Conservation (phyloP, 1,140 invertebrate species). For the Philopotamus ludificatus region DNA sequence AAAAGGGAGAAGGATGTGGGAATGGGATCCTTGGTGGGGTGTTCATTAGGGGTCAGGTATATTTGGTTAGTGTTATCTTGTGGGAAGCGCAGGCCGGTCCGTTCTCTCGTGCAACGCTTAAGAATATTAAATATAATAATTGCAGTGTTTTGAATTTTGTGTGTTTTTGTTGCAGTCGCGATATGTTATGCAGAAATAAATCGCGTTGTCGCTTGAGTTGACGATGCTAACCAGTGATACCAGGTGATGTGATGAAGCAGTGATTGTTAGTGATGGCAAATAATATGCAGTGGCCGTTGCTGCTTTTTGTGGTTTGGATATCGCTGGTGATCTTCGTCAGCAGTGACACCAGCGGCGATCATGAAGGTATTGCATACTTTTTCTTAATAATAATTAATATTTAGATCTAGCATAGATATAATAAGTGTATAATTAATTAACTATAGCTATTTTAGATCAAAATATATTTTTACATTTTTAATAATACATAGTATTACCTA, state of each 20-base stretch:
- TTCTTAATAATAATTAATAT: not conserved
- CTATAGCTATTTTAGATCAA: no score
- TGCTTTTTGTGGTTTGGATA: not conserved
- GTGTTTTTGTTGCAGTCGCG: constrained; percentile 12
- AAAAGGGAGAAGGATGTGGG: constrained; percentile 32
- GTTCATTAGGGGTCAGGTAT: constrained; percentile 38
- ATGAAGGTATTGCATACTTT: constrained; percentile 10
- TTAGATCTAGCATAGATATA: no score
- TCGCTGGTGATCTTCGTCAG: not conserved
- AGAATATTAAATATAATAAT: not conserved
- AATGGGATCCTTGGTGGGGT: constrained; percentile 26
- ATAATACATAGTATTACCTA: no score
- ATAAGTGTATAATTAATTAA: no score
- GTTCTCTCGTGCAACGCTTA: not conserved
- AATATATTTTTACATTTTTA: no score
- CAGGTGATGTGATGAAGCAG: not conserved
- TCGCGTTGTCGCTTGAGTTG: not conserved
- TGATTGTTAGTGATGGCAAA: not conserved
- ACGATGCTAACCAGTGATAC: not conserved
- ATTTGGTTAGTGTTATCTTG: constrained; percentile 37
- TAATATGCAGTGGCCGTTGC: constrained; percentile 7
- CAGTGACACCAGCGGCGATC: not conserved
- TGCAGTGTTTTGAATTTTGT: constrained; percentile 2
- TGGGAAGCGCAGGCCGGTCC: not conserved
- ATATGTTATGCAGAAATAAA: not conserved